Base-by-base conservation (phyloP, 2,888 invertebrate species). In the Dromius quadrimaculatus region DNA sequence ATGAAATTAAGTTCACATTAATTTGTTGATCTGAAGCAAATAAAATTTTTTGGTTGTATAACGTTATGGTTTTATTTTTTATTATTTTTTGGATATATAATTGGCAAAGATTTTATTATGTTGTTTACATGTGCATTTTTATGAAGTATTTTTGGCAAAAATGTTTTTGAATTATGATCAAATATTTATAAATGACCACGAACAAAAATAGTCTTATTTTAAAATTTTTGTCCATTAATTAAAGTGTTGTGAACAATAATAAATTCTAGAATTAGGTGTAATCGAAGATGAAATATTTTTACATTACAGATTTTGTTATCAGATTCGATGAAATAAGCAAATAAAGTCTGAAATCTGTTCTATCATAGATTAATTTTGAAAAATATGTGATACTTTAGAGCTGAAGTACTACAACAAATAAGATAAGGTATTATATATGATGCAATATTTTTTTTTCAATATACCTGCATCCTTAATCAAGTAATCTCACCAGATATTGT, bases 101-200 rank as follows among this genome's bases (percentile, higher is more conserved):
- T 59, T 59, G 59, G 59, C 59, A 59, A 19, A 9, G 22, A 13
- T 17, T 59, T 59, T 19, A 2, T 6, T 6, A 17, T 17, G 36
- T 59, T 59, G 59, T 59, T 59, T 59, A 59, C 59, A 59, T 11
- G 19, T 59, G 36, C 19, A 36, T n/a, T 23, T 20, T 54, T 11
- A 5, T 17, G n/a, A 47, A 28, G 8, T 59, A 59, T 59, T 59
- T 36, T 59, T 59, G 36, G 59, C 34, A 59, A 36, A 59, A 59
- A 59, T 13, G 23, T 50, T 38, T 36, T 59, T 36, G 6, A 34
- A 20, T 17, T 57, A 11, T 32, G 15, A 59, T 32, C 11, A 9
- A 59, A 34, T 61, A 41, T 61, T 41, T 61, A 61, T 63, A 41
- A 13, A 17, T 63, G 63, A 28, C 63, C 63, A 8, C 45, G 63